These are phyloP conservation scores for Monoplex corrugatus DNA, from an alignment of 2,888 invertebrate species.

Conservation along the genomic window DNA sequence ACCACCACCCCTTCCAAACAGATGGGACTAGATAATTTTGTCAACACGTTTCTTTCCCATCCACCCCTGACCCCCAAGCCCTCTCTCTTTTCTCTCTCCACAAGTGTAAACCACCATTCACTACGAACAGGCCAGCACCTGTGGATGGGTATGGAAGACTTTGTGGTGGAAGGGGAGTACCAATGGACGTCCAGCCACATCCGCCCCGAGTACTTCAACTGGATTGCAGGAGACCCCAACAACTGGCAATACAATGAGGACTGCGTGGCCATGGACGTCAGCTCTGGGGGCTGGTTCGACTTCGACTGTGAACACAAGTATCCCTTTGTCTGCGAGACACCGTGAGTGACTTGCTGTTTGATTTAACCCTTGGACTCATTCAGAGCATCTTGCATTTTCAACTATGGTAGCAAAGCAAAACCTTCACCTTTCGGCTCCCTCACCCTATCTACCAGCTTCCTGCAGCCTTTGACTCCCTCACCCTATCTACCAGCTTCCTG, in stretches of 20 bases:
- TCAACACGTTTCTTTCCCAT: no score
- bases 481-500: no score
- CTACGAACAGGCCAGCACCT: neutral
- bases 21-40: no score
- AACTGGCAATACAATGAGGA: neutral
- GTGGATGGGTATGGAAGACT: conserved; percentile 27
- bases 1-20: no score
- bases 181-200: neutral
- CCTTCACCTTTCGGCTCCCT: no score
- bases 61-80: neutral
- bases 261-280: neutral
- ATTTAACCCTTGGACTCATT: no score
- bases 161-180: conserved; percentile 4
- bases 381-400: no score
- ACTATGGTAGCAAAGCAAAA: no score
- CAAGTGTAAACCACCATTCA: no score
- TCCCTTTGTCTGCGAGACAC: neutral
- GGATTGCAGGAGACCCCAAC: neutral
- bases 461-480: no score
- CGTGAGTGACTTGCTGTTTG: neutral
- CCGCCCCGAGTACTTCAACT: neutral
- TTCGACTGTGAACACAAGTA: neutral
- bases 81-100: neutral
- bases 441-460: no score
- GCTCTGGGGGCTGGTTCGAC: neutral